phyloP scores from a whole-genome alignment of 2,888 invertebrate species.

The Lissocephala sabroskyi region DNA sequence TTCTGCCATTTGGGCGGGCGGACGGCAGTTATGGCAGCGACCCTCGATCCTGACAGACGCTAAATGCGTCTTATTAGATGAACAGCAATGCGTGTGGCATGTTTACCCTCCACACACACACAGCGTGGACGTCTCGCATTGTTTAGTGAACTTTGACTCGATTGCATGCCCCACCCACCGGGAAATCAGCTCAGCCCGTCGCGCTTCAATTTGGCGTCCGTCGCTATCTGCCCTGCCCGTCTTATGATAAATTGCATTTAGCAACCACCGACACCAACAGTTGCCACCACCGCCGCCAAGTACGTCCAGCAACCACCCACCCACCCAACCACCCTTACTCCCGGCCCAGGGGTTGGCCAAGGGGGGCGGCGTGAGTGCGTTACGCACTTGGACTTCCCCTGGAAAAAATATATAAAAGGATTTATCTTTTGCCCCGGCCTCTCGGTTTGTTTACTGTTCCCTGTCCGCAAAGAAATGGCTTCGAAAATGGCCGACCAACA shows the following conservation, averaged over 20 bases:
- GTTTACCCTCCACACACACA: slow-evolving; percentile 45
- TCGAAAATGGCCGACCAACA: too few relatives aligned
- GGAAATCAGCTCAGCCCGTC: slow-evolving; percentile 4
- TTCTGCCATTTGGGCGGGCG: slow-evolving; percentile 62
- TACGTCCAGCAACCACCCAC: slow-evolving; percentile 7
- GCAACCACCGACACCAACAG: slow-evolving; percentile 51
- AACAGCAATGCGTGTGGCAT: slow-evolving; percentile 38
- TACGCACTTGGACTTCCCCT: slow-evolving; percentile 45
- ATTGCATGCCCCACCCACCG: slow-evolving; percentile 9
- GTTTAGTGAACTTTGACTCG: slow-evolving; percentile 44
- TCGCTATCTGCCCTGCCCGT: slow-evolving; percentile 24
- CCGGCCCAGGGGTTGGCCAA: not conserved
- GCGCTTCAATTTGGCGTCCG: slow-evolving; percentile 53
- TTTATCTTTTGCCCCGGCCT: slow-evolving; percentile 31
- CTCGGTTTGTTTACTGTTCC: too few relatives aligned
- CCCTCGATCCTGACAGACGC: slow-evolving; percentile 42
- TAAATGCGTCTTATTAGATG: slow-evolving; percentile 63
- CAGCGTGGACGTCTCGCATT: not conserved
- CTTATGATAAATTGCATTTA: slow-evolving; percentile 66
- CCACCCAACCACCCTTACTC: not conserved
- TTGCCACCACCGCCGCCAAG: slow-evolving; percentile 13
- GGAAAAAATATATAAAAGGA: slow-evolving; percentile 47
- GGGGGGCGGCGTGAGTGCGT: slow-evolving; percentile 14
- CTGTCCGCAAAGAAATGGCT: too few relatives aligned
- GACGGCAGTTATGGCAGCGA: not conserved